phyloP scores from a whole-genome alignment of 2,888 invertebrate species.

The Chrysolina oricalcia region DNA sequence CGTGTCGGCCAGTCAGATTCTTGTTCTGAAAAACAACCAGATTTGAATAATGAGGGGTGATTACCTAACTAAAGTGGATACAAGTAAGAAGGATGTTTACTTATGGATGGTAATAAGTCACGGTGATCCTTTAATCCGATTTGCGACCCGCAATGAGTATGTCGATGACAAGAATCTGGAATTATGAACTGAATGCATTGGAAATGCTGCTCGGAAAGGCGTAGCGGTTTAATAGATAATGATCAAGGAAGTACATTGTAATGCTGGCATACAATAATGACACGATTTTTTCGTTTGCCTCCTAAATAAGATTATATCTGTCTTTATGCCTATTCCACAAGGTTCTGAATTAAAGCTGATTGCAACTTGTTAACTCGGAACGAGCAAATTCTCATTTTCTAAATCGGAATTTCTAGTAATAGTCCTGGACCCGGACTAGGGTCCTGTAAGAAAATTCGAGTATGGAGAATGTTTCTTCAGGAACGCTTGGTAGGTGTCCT shows the following conservation, averaged over 20 bases:
- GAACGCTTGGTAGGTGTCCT: no score
- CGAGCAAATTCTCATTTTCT: no score
- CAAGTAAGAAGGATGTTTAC: conserved; percentile 30
- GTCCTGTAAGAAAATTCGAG: no score
- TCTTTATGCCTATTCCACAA: no score
- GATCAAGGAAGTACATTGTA: not conserved
- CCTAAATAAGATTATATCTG: no score
- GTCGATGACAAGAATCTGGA: conserved; percentile 25
- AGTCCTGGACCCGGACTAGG: no score
- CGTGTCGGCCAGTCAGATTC: conserved; percentile 6
- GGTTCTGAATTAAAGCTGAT: no score
- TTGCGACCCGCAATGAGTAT: conserved; percentile 1
- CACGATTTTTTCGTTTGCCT: no score
- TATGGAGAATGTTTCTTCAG: no score
- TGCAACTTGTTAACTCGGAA: no score
- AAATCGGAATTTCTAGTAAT: no score
- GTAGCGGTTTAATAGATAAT: not conserved
- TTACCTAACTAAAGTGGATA: conserved; percentile 10
- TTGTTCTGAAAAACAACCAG: conserved; percentile 8
- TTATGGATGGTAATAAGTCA: conserved; percentile 28
- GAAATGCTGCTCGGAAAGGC: not conserved
- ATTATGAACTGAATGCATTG: not conserved
- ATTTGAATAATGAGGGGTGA: conserved; percentile 22
- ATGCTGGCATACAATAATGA: not conserved
- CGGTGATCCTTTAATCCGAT: conserved; percentile 23